Evolutionary conservation across 1,140 invertebrate species (phyloP).

Genomic region (Drosophila watanabei): DNA sequence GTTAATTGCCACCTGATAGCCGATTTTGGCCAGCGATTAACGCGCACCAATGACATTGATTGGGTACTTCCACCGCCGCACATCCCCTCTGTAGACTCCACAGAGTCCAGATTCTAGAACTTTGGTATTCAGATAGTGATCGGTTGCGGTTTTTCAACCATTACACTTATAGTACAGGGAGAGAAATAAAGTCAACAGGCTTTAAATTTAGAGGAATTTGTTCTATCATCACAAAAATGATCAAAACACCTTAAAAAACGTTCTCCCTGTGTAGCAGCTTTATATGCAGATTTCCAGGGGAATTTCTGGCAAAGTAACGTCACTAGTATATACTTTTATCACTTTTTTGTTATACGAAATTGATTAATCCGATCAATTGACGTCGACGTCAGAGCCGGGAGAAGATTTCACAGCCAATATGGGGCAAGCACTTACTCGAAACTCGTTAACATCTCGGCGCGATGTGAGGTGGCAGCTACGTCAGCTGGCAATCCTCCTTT

Average conservation of each 20-base stretch:
- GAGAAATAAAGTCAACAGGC: not conserved
- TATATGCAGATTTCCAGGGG: conserved; percentile 22
- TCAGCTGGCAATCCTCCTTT: conserved; percentile 16
- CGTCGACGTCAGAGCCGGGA: conserved; percentile 15
- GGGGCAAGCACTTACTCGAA: conserved; percentile 4
- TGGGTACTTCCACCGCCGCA: conserved; percentile 34
- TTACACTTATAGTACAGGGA: conserved; percentile 7
- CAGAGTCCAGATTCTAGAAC: conserved; percentile 11
- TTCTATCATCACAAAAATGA: not conserved
- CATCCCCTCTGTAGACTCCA: not conserved
- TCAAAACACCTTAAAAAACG: not conserved
- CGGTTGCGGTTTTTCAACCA: conserved; percentile 64
- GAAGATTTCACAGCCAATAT: conserved; percentile 27
- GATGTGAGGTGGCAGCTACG: conserved; percentile 32
- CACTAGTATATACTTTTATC: conserved; percentile 4
- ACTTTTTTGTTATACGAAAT: not conserved
- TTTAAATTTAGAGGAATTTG: not conserved
- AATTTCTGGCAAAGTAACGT: conserved; percentile 19
- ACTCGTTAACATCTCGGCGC: conserved; percentile 37
- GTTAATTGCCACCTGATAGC: conserved; percentile 61
- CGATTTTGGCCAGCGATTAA: conserved; percentile 58
- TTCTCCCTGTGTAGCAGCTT: conserved; percentile 23
- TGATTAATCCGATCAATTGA: not conserved
- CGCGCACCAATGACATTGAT: conserved; percentile 63
- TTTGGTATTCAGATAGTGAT: conserved; percentile 47